Evolutionary conservation across 2,797 vertebrate species (phyloP), one percentile per base, ranked within the genome.

Genomic region (Holocentrus rufus): DNA sequence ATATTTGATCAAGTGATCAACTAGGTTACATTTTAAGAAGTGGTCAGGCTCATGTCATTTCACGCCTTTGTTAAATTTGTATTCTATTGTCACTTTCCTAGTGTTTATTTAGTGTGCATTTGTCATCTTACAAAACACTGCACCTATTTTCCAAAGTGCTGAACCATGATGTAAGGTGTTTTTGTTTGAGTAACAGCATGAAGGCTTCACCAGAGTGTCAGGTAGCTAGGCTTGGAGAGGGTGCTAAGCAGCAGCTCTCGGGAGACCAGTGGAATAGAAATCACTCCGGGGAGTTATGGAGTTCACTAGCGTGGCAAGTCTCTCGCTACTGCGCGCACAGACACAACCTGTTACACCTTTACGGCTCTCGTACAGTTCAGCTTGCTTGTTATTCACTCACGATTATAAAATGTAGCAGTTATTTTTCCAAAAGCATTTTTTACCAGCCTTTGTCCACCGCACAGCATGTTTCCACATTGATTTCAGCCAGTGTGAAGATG

Each of bases 211-310:
- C 70, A 23, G 18, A 78, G 64, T 65, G 50, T 56, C 62, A 76
- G 67, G 79, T 80, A 74, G 72, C 76, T 36, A 44, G 75, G 74
- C 72, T 80, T 68, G 67, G 70, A 74, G 76, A 87, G 86, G 92
- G 89, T 94, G 92, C 92, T 92, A 91, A 92, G 92, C 92, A 94
- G 92, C 92, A 88, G 87, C 49, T 81, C 92, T 88, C 91, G 47
- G 66, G 88, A 90, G 92, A 84, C 78, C 17, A 18, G 30, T 72
- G 71, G 69, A 86, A 81, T 87, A 87, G 84, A 91, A 90, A 83
- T 90, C 72, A 80, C 91, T 75, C 81, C 61, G 79, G 92, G 90
- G 89, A 84, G 79, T 74, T 66, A 74, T 44, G 74, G 60, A 76
- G 64, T 79, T 85, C 42, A 60, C 65, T 30, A 61, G 55, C 85